Conservation (phyloP, 1,140 invertebrate genomes). For the Lepidurus apus region DNA sequence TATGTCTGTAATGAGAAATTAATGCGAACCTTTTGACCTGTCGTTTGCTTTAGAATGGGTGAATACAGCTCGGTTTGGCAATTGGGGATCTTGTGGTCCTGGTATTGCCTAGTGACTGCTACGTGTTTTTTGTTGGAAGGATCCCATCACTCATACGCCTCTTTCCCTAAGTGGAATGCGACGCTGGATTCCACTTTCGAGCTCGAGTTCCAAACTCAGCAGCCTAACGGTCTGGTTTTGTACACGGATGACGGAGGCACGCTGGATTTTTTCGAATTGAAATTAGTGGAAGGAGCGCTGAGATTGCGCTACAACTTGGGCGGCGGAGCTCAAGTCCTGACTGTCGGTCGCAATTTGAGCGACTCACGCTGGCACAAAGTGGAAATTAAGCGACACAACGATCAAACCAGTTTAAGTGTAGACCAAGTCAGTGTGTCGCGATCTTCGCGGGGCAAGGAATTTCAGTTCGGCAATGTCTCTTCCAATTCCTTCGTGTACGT, state of each 20-base stretch:
- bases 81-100: not conserved
- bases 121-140: slow-evolving; percentile 55
- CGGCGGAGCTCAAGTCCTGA: slow-evolving; percentile 77
- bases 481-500: slow-evolving; percentile 87
- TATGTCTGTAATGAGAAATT: no score
- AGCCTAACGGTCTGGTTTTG: slow-evolving; percentile 78
- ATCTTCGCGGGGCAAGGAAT: slow-evolving; percentile 70
- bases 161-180: slow-evolving; percentile 83
- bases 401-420: slow-evolving; percentile 72
- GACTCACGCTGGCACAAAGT: slow-evolving; percentile 89
- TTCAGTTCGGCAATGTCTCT: slow-evolving; percentile 72
- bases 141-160: slow-evolving; percentile 75
- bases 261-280: slow-evolving; percentile 92
- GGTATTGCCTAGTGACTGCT: slow-evolving; percentile 17
- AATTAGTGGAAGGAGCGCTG: slow-evolving; percentile 83
- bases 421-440: slow-evolving; percentile 58
- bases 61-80: not conserved
- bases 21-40: no score
- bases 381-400: slow-evolving; percentile 59
- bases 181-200: slow-evolving; percentile 78
- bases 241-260: slow-evolving; percentile 92
- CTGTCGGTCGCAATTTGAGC: slow-evolving; percentile 74
- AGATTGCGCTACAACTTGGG: slow-evolving; percentile 79
- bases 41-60: not conserved
- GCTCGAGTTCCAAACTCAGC: slow-evolving; percentile 85